Evolutionary conservation across 2,113 vertebrate genomes (phyloP), one percentile per base, ranked within the genome.

Genomic region (Erpornis zantholeuca): DNA sequence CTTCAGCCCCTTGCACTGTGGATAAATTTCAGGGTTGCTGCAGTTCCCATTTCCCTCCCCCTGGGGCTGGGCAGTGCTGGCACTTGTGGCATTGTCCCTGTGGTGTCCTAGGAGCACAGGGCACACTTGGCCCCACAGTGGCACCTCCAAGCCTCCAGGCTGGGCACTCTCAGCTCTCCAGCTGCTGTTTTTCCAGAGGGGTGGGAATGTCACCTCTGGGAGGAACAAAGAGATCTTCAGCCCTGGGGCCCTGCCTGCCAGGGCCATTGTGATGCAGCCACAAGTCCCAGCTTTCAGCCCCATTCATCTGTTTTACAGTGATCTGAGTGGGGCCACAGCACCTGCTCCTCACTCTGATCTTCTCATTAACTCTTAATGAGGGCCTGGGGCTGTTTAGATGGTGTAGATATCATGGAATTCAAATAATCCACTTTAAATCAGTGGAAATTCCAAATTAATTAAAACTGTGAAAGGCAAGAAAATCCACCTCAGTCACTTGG

Each of bases 281-380:
- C 45, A 57, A 61, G 17, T 2, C 50, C 24, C 19, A 47, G 66
- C 88, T 63, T 54, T 28, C 42, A 42, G 0, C 56, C 28, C 5
- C 23, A 13, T 25, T 45, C 10, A 19, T 64, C 45, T 57, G 59
- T 47, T 15, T 60, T 14, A 59, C 54, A 65, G 1, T 35, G 61
- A 69, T 64, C n/a, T 63, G 50, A 86, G 72, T 53, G 1, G 61
- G 75, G 52, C 20, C 27, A 44, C 36, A 3, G 20, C 68, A 36
- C 83, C 81, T 78, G 83, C 79, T 92, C 59, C 63, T 92, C 60
- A 7, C 50, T 57, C 29, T 47, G 2, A 84, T 87, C 88, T 69
- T 12, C 24, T 70, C 68, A 35, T 86, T 71, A 92, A 90, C 64
- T 78, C 81, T 8, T 91, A 21, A 84, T 14, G 69, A 89, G 29